phyloP scores from a whole-genome alignment of 2,797 vertebrate species.

The Smutsia temminckii region DNA sequence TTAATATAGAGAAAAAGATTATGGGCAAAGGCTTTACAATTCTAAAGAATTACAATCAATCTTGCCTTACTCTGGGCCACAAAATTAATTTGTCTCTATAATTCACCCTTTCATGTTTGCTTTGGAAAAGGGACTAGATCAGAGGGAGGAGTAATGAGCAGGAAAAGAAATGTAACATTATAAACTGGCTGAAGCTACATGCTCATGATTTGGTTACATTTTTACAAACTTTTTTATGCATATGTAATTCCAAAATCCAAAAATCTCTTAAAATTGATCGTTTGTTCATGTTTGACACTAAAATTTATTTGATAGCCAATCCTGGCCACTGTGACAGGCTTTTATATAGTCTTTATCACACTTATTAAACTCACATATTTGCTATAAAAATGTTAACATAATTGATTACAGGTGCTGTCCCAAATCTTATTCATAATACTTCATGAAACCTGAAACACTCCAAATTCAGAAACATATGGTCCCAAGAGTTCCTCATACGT shows the following conservation, averaged over 20 bases:
- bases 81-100: conserved; percentile 3
- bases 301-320: background rate
- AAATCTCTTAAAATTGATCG: background rate
- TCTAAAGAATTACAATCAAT: background rate
- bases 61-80: background rate
- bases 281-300: background rate
- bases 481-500: background rate
- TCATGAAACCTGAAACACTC: background rate
- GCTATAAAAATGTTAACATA: background rate
- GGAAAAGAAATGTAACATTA: background rate
- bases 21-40: background rate
- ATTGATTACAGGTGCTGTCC: background rate
- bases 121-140: background rate
- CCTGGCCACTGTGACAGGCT: background rate
- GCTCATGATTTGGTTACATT: background rate
- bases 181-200: background rate
- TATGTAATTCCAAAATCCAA: background rate
- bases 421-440: background rate
- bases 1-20: background rate
- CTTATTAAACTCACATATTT: background rate
- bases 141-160: background rate
- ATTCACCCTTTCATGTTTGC: background rate
- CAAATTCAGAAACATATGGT: background rate
- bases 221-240: background rate
- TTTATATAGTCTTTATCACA: background rate